Conservation (phyloP, 1,140 invertebrate species). For the Sycobia sp. region DNA sequence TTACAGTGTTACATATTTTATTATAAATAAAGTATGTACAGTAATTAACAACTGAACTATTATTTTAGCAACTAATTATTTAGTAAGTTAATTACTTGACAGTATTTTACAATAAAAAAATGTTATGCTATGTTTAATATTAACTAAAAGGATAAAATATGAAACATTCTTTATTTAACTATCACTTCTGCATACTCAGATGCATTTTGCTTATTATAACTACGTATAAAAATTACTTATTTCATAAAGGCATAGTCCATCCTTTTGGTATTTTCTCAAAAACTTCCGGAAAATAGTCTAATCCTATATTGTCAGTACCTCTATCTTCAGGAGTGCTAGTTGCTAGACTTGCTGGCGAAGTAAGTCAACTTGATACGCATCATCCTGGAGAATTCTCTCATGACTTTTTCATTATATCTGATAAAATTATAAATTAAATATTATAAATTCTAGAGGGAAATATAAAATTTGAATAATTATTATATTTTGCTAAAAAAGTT, state of each 20-base stretch:
- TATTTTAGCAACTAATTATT: neutral
- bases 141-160: too few species aligned
- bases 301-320: conserved; percentile 50
- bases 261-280: conserved; percentile 52
- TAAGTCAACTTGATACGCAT: conserved; percentile 42
- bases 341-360: conserved; percentile 33
- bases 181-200: neutral
- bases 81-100: conserved; percentile 7
- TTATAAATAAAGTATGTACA: conserved; percentile 17
- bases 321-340: conserved; percentile 27
- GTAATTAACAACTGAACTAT: conserved; percentile 14
- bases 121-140: too few species aligned
- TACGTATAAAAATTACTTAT: neutral
- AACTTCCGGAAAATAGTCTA: conserved; percentile 58
- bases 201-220: conserved; percentile 1
- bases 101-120: too few species aligned
- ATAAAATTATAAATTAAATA: conserved; percentile 29
- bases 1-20: conserved; percentile 16
- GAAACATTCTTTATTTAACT: neutral
- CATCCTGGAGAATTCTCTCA: conserved; percentile 52
- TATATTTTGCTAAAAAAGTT: conserved; percentile 52
- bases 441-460: conserved; percentile 3
- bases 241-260: conserved; percentile 10
- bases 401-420: conserved; percentile 55
- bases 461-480: neutral